phyloP scores from a whole-genome alignment of 2,113 vertebrate genomes.

The Perca flavescens region DNA sequence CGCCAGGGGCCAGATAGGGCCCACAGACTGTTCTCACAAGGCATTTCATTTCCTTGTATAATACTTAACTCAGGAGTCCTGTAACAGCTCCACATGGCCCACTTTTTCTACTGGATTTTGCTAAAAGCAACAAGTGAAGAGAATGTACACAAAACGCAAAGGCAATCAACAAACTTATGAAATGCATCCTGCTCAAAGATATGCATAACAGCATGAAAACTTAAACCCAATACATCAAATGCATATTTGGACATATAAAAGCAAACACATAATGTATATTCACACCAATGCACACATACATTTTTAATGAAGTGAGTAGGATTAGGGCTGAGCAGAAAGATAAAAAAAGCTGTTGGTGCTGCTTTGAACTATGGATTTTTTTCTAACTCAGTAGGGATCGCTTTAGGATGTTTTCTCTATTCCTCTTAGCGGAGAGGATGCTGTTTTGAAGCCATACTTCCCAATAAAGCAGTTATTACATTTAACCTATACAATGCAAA shows the following conservation, averaged over 20 bases:
- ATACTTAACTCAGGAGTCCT: background rate
- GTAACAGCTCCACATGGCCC: background rate
- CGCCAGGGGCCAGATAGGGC: too few relatives aligned
- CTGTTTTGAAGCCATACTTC: background rate
- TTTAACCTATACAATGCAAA: background rate
- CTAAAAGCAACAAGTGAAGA: conserved; percentile 1
- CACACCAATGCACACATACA: conserved; percentile 25
- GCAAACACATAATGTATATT: conserved; percentile 40
- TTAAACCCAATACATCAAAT: conserved; percentile 11
- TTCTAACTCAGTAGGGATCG: conserved; percentile 1
- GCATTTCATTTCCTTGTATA: conserved; percentile 1
- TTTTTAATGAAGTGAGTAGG: conserved; percentile 46
- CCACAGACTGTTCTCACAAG: background rate
- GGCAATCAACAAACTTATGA: background rate
- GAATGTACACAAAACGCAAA: background rate
- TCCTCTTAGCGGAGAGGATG: background rate
- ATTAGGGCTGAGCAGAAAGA: conserved; percentile 19
- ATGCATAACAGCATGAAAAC: background rate
- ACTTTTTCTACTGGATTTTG: background rate
- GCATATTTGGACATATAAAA: conserved; percentile 39
- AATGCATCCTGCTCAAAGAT: background rate
- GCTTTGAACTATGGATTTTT: conserved; percentile 40
- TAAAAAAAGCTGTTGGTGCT: conserved; percentile 37
- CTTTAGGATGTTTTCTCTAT: conserved; percentile 7
- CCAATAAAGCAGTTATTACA: background rate